Evolutionary conservation across 2,888 invertebrate species (phyloP).

Genomic region (Campoletis raptor): DNA sequence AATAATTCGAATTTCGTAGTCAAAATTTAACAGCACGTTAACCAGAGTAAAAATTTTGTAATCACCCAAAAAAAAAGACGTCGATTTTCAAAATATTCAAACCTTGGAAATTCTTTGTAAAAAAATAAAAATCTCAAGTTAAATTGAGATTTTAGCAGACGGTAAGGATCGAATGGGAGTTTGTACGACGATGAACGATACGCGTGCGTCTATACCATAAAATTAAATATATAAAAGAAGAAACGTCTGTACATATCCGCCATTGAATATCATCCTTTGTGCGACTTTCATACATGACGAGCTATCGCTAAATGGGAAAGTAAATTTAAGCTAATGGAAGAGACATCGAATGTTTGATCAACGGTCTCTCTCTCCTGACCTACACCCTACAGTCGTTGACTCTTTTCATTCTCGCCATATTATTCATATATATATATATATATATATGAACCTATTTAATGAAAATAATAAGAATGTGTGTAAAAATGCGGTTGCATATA

Average conservation of each 20-base stretch:
- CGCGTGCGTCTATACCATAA: not conserved
- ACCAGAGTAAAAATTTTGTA: no score
- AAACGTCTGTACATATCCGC: conserved; percentile 6
- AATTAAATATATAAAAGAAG: not conserved
- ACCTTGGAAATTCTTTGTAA: not conserved
- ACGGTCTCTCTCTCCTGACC: conserved; percentile 81
- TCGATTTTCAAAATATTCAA: no score
- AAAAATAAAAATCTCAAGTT: not conserved
- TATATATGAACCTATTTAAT: conserved; percentile 8
- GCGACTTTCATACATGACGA: conserved; percentile 83
- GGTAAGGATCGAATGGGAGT: not conserved
- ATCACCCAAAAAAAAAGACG: no score
- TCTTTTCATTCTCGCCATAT: conserved; percentile 78
- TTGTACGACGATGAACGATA: not conserved
- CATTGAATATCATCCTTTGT: conserved; percentile 35
- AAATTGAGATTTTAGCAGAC: not conserved
- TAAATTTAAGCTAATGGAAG: conserved; percentile 84
- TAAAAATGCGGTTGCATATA: conserved; percentile 24
- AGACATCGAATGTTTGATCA: conserved; percentile 84
- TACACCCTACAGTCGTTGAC: conserved; percentile 83
- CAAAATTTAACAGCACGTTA: no score
- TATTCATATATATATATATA: no score
- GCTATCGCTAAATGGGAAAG: conserved; percentile 83
- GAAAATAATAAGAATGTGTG: conserved; percentile 23
- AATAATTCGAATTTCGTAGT: no score